Evolutionary conservation across 2,113 vertebrate genomes (phyloP).

Genomic region (Clarias batrachus): DNA sequence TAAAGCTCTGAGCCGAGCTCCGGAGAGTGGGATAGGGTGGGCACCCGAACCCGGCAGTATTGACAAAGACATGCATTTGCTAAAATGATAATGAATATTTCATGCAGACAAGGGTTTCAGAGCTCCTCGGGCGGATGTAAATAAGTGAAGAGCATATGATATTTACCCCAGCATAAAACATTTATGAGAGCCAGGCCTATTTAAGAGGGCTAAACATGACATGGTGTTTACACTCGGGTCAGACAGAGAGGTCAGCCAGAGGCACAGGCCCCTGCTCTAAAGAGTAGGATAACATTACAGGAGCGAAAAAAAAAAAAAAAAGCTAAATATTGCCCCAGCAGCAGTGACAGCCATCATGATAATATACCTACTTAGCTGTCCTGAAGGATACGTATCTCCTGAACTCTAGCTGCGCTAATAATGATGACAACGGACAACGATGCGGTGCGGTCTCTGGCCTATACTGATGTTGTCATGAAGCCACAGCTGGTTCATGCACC

Average conservation of each 20-base stretch:
- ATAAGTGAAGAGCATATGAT: slow-evolving; percentile 83
- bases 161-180: slow-evolving; percentile 80
- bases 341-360: slow-evolving; percentile 49
- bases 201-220: slow-evolving; percentile 79
- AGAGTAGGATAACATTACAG: slow-evolving; percentile 71
- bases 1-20: slow-evolving; percentile 47
- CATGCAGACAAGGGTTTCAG: slow-evolving; percentile 76
- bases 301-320: slow-evolving; percentile 34
- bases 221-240: slow-evolving; percentile 81
- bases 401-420: neutral
- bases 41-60: slow-evolving; percentile 65
- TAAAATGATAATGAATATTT: slow-evolving; percentile 81
- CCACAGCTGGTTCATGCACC: slow-evolving; percentile 13
- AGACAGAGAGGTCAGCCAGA: slow-evolving; percentile 74
- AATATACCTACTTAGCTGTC: slow-evolving; percentile 44
- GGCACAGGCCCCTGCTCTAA: slow-evolving; percentile 73
- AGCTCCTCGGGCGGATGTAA: slow-evolving; percentile 78
- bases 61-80: slow-evolving; percentile 77
- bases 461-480: neutral
- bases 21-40: slow-evolving; percentile 47
- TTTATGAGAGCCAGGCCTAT: slow-evolving; percentile 77
- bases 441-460: neutral
- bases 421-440: neutral
- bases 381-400: slow-evolving; percentile 16
- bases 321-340: slow-evolving; percentile 50